A percentile compares a stretch with the other conserved stretches of the same genome.
Conservation (phyloP, 2,888 invertebrate species). For the Thymelicus acteon region DNA sequence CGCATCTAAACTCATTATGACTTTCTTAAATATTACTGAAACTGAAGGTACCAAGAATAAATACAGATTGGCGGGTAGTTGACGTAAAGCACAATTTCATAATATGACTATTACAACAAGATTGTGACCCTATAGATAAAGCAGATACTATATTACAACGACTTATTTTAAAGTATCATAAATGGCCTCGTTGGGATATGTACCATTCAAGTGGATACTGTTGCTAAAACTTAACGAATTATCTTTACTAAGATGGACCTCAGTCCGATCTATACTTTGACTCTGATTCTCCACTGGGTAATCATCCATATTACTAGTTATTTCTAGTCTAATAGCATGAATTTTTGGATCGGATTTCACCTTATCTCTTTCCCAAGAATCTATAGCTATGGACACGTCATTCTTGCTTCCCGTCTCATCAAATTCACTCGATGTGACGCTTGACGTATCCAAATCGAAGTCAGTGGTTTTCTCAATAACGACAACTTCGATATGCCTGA, state of each 20-base stretch:
- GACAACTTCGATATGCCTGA: conserved; percentile 81
- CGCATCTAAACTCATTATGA: neutral
- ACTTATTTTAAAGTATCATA: conserved; percentile 81
- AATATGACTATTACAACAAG: conserved; percentile 29
- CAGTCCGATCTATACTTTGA: conserved; percentile 64
- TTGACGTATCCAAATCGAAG: conserved; percentile 76
- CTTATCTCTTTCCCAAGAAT: conserved; percentile 79
- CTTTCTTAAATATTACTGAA: neutral
- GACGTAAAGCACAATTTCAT: conserved; percentile 14
- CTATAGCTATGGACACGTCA: conserved; percentile 73
- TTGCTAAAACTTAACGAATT: conserved; percentile 79
- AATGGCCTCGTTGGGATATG: conserved; percentile 83
- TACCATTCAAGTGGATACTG: conserved; percentile 83
- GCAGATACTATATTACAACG: conserved; percentile 43
- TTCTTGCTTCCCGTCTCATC: conserved; percentile 74
- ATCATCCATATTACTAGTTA: conserved; percentile 78
- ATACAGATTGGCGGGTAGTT: conserved; percentile 24
- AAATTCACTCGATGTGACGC: conserved; percentile 73
- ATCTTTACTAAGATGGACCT: conserved; percentile 75
- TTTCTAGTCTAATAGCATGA: conserved; percentile 81
- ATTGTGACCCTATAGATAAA: conserved; percentile 33
- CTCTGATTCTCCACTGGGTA: conserved; percentile 63
- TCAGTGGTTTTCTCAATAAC: conserved; percentile 82
- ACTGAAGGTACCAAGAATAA: conserved; percentile 24
- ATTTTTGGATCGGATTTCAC: conserved; percentile 67